These are phyloP conservation scores for Tiliacea aurago DNA, from an alignment of 2,888 invertebrate genomes.

Conservation along the genomic window DNA sequence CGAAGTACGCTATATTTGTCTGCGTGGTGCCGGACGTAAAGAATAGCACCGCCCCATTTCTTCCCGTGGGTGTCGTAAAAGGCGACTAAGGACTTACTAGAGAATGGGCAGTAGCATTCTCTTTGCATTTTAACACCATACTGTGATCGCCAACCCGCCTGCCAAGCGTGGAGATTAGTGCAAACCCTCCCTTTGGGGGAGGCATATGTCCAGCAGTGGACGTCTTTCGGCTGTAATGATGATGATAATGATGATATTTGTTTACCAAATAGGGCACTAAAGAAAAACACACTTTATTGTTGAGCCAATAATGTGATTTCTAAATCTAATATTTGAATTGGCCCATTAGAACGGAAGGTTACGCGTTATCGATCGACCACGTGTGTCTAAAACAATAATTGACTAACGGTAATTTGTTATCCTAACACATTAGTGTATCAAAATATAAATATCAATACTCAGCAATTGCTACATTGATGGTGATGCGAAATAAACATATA, in stretches of 20 bases:
- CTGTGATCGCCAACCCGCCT: no score
- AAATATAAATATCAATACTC: constrained; percentile 68
- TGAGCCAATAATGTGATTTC: constrained; percentile 7
- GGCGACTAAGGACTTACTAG: no score
- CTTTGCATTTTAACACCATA: no score
- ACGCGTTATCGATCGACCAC: constrained; percentile 18
- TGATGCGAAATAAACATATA: constrained; percentile 71
- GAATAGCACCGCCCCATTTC: no score
- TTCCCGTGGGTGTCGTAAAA: no score
- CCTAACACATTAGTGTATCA: constrained; percentile 56
- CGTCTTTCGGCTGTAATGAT: no score
- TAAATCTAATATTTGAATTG: constrained; percentile 33
- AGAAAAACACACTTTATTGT: constrained; percentile 3
- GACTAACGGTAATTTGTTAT: constrained; percentile 7
- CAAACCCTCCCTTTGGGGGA: no score
- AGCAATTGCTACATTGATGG: constrained; percentile 80
- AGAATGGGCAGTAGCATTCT: no score
- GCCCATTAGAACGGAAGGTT: not conserved
- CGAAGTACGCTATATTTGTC: not conserved
- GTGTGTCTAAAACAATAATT: not conserved
- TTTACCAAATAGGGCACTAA: constrained; percentile 11
- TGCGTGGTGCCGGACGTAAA: no score
- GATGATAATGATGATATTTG: no score
- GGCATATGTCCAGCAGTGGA: no score
- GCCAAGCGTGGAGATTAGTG: no score